Base-by-base conservation (phyloP, 2,888 invertebrate genomes). In the Altica lythri region DNA sequence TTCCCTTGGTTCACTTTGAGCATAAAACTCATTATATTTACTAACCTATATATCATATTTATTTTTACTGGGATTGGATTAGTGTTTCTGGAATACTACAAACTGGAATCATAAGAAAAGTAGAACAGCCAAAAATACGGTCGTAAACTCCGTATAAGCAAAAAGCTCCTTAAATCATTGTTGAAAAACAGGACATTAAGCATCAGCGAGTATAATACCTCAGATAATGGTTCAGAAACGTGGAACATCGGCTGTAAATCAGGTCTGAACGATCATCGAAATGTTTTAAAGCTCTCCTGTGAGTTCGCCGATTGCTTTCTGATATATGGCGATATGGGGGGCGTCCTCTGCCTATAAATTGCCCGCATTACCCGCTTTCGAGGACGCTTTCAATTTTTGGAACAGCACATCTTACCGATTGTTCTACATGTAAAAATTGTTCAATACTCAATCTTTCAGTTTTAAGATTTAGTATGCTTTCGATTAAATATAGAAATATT, bases 201-300 rank as follows among this genome's bases (percentile, higher is more conserved):
- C 57, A 54, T 46, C 35, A 50, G 44, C 49, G 52, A 64, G 63
- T 61, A 63, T 65, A 68, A 66, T 69, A 61, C 63, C 65, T 58
- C 57, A 62, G 64, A 68, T 68, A 68, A 68, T 68, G 64, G 65
- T 59, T 38, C 58, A 46, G 62, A 51, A 67, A 68, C 63, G 64
- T 60, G 61, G 62, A 69, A 67, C 68, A 67, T 64, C 60, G 61
- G 69, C 69, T 71, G 74, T 74, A 75, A 75, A 75, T 75, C 75
- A 74, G 66, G 60, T 62, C 62, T 61, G 62, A 68, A 65, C 66
- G 67, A 72, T 74, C 72, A 73, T 73, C 70, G 67, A 72, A 71
- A 75, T 76, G 75, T 75, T 77, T 76, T 75, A 75, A 73, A 74
- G 72, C 73, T 72, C 76, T 74, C 75, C 67, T 67, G 76, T 68